phyloP scores from a whole-genome alignment of 2,797 vertebrate genomes.

The Gadopsis marmoratus region DNA sequence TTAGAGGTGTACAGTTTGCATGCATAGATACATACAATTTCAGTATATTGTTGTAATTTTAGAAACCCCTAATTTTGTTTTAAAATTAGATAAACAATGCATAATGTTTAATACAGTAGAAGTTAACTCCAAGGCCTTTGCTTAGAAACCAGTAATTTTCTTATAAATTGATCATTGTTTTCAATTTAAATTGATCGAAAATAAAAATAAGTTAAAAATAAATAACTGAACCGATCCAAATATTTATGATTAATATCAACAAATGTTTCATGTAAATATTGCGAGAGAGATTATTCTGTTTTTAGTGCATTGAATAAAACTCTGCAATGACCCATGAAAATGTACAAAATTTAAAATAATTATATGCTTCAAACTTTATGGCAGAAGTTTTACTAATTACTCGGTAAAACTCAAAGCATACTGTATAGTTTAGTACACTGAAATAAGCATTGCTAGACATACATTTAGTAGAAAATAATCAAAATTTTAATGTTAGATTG shows the following conservation, averaged over 20 bases:
- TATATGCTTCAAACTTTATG: not conserved
- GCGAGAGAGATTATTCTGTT: too few species aligned
- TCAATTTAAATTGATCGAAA: not conserved
- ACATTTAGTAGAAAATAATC: not conserved
- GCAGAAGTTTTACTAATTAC: not conserved
- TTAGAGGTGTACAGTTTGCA: not conserved
- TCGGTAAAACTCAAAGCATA: too few species aligned
- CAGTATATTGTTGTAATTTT: not conserved
- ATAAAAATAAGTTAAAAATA: too few species aligned
- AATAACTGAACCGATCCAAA: not conserved
- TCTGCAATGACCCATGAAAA: not conserved
- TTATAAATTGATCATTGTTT: not conserved
- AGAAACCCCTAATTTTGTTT: not conserved
- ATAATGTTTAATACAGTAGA: not conserved
- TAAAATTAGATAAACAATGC: not conserved
- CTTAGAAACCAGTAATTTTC: not conserved
- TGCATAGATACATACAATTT: not conserved
- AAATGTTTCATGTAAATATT: not conserved
- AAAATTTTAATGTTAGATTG: not conserved
- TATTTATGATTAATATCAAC: not conserved
- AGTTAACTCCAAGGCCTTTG: not conserved
- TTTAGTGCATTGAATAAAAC: not conserved
- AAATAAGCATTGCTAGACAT: not conserved
- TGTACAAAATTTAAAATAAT: fast-evolving
- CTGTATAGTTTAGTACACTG: too few species aligned